Evolutionary conservation across 2,113 vertebrate species (phyloP).

Genomic region (Casuarius casuarius): DNA sequence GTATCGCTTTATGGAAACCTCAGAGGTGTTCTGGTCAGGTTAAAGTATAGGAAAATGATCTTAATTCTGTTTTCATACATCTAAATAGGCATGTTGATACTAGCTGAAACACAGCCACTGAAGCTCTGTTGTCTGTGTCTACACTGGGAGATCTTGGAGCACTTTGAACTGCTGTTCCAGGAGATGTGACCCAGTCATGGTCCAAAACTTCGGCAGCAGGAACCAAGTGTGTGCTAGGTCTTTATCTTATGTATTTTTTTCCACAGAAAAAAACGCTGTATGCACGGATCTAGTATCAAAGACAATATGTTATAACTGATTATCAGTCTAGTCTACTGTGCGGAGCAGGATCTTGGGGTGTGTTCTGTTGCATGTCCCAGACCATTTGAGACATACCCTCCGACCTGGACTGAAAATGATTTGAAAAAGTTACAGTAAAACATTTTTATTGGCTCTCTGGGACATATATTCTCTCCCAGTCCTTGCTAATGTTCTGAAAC

Average conservation of each 20-base stretch:
- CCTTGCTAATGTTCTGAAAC: neutral
- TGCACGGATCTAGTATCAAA: neutral
- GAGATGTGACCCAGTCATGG: neutral
- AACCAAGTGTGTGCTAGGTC: neutral
- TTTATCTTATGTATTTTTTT: neutral
- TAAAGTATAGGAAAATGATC: neutral
- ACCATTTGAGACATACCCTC: neutral
- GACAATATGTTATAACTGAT: neutral
- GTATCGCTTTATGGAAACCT: neutral
- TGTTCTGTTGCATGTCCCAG: neutral
- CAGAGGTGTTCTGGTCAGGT: neutral
- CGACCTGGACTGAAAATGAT: neutral
- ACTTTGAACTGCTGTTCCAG: neutral
- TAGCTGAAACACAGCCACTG: fast-evolving
- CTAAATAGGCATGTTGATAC: neutral
- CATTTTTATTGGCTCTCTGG: neutral
- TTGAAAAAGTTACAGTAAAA: neutral
- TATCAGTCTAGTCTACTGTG: neutral
- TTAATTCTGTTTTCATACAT: neutral
- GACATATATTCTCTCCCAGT: neutral
- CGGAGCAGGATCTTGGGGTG: neutral
- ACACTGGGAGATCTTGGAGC: fast-evolving
- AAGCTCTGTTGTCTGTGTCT: fast-evolving
- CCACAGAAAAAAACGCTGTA: fast-evolving
- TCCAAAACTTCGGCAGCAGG: neutral